A percentile compares a stretch with the other conserved stretches of the same genome.
phyloP scores from a whole-genome alignment of 2,113 vertebrate species.

The Sialia sialis region DNA sequence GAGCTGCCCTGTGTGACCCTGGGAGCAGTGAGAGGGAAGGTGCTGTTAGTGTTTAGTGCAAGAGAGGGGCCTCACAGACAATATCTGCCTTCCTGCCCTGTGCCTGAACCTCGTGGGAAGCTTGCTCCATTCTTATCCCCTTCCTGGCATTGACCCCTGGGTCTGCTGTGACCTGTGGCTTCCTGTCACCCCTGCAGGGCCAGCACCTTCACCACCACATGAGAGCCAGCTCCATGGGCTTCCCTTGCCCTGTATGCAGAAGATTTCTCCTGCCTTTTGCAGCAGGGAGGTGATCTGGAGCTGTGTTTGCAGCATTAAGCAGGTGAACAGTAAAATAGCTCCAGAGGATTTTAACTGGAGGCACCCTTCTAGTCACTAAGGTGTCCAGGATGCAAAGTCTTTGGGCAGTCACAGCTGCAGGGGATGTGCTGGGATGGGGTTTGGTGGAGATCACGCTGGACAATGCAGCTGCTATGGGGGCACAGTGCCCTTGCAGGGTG shows the following conservation, averaged over 20 bases:
- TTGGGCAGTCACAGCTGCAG: background rate
- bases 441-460: background rate
- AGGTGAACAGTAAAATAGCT: background rate
- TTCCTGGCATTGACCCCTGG: background rate
- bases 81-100: background rate
- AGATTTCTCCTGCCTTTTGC: background rate
- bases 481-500: background rate
- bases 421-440: background rate
- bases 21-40: background rate
- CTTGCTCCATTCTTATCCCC: background rate
- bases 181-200: background rate
- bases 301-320: background rate
- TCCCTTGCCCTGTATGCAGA: background rate
- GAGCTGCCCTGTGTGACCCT: background rate
- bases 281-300: fast-evolving
- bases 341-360: background rate
- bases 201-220: fast-evolving
- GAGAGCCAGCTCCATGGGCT: background rate
- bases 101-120: background rate
- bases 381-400: background rate
- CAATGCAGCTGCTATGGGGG: background rate
- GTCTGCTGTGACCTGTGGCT: background rate
- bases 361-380: background rate
- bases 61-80: background rate
- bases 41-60: background rate